phyloP scores from a whole-genome alignment of 2,888 invertebrate species.

The Meghimatium bilineatum region DNA sequence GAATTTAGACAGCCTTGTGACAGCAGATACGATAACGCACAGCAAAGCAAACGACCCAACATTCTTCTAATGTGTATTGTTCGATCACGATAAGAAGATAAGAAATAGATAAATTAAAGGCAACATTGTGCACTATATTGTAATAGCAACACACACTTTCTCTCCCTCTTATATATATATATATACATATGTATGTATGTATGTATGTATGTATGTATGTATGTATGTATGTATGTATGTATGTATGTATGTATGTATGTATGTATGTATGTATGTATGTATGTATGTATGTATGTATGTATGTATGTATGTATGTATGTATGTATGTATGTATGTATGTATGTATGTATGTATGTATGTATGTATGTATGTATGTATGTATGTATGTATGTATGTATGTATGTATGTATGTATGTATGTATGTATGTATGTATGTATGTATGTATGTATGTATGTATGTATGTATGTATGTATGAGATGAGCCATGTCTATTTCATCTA shows the following conservation, averaged over 20 bases:
- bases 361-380: slow-evolving; percentile 19
- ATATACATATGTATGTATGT: no score
- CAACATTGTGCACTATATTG: background rate
- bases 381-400: slow-evolving; percentile 24
- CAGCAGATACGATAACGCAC: slow-evolving; percentile 13
- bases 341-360: background rate
- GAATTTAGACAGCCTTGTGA: slow-evolving; percentile 12
- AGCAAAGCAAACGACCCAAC: background rate
- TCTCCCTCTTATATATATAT: background rate
- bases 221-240: no score
- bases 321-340: no score
- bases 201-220: no score
- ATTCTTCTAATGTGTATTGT: slow-evolving; percentile 8
- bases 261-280: no score
- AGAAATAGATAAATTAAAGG: background rate
- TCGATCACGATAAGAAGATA: slow-evolving; percentile 2
- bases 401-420: slow-evolving; percentile 16
- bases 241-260: no score
- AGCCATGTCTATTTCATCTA: no score
- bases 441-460: slow-evolving; percentile 1
- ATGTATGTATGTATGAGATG: background rate
- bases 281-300: no score
- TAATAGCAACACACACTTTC: background rate
- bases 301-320: no score
- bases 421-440: slow-evolving; percentile 11